phyloP scores from a whole-genome alignment of 2,888 invertebrate species.

The Aphodius sticticus region DNA sequence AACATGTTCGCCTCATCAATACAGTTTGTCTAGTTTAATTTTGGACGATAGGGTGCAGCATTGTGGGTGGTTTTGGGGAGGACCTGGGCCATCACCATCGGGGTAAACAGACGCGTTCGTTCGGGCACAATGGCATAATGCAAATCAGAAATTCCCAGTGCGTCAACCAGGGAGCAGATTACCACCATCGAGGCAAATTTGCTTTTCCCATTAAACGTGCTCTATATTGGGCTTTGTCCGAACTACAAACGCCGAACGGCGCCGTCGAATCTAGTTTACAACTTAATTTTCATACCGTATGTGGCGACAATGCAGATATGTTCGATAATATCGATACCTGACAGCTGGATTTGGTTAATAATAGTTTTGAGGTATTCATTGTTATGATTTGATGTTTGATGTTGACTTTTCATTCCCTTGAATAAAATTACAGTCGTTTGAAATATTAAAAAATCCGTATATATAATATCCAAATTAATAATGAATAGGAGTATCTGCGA shows the following conservation, averaged over 20 bases:
- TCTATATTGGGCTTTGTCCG: neutral
- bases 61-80: neutral
- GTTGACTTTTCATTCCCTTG: no score
- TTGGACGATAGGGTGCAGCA: slow-evolving; percentile 32
- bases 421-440: no score
- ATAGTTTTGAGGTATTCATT: no score
- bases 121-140: neutral
- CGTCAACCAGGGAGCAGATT: neutral
- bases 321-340: neutral
- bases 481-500: no score
- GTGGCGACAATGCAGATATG: neutral
- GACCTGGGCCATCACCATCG: neutral
- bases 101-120: neutral
- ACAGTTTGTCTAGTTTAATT: slow-evolving; percentile 45
- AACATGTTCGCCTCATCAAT: slow-evolving; percentile 45
- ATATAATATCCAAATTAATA: no score
- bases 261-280: neutral
- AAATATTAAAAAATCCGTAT: no score
- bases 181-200: neutral
- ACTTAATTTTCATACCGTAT: neutral
- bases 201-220: neutral
- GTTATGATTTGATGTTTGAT: no score
- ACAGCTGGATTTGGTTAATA: no score
- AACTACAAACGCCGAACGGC: neutral
- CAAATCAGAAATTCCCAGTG: neutral